Evolutionary conservation across 2,888 invertebrate genomes (phyloP).

Genomic region (Meteorus cinctellus): DNA sequence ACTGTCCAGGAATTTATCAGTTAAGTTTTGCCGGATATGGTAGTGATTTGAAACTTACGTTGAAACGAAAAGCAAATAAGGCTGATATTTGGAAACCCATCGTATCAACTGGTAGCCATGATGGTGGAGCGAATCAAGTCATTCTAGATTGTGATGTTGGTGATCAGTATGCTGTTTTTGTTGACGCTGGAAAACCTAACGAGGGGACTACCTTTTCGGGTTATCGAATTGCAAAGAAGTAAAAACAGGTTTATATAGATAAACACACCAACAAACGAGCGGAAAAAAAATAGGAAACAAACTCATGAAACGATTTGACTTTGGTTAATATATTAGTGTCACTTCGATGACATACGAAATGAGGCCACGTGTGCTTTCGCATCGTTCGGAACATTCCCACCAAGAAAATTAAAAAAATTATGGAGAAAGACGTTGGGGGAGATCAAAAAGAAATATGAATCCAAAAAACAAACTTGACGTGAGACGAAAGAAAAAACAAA

Average conservation of each 20-base stretch:
- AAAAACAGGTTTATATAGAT: conserved; percentile 45
- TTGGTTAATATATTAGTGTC: conserved; percentile 28
- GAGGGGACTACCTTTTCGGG: conserved; percentile 69
- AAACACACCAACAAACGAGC: background rate
- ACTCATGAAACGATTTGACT: conserved; percentile 19
- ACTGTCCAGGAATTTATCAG: conserved; percentile 74
- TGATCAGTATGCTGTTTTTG: conserved; percentile 70
- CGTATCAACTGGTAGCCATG: conserved; percentile 58
- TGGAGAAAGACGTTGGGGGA: conserved; percentile 26
- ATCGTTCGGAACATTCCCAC: conserved; percentile 48
- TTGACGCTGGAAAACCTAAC: conserved; percentile 65
- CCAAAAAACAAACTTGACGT: background rate
- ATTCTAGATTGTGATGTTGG: conserved; percentile 70
- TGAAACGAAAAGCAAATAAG: conserved; percentile 66
- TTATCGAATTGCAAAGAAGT: conserved; percentile 70
- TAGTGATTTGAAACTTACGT: conserved; percentile 62
- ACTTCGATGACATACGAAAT: conserved; percentile 9
- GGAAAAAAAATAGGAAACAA: conserved; percentile 12
- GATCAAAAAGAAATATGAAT: background rate
- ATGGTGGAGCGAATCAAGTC: conserved; percentile 69
- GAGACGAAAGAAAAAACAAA: conserved; percentile 20
- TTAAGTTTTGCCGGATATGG: conserved; percentile 73
- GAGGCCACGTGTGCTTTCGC: background rate
- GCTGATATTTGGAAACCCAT: conserved; percentile 64
- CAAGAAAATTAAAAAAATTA: conserved; percentile 39